Conservation (phyloP, 2,888 invertebrate species). For the Empis livida region DNA sequence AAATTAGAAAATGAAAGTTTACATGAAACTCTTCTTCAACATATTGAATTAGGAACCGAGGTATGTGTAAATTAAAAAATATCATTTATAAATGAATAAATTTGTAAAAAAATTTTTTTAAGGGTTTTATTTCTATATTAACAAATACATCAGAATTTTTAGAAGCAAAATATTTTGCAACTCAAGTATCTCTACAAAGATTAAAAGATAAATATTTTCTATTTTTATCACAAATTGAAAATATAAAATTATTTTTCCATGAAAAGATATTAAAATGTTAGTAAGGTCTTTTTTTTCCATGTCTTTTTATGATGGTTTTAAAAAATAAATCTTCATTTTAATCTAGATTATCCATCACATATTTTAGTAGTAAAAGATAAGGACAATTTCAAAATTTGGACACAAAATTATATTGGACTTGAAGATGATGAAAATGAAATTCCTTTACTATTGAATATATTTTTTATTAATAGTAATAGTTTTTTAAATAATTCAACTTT, state of each 20-base stretch:
- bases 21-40: conserved; percentile 19
- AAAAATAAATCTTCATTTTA: neutral
- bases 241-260: conserved; percentile 21
- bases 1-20: conserved; percentile 14
- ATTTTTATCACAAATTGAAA: conserved; percentile 26
- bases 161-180: conserved; percentile 29
- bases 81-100: neutral
- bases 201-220: conserved; percentile 31
- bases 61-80: conserved; percentile 11
- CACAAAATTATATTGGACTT: conserved; percentile 31
- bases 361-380: conserved; percentile 15
- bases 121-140: conserved; percentile 31
- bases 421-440: conserved; percentile 23
- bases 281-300: conserved; percentile 11
- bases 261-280: conserved; percentile 27
- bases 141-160: conserved; percentile 22
- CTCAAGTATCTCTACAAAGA: conserved; percentile 25
- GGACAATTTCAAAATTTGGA: conserved; percentile 31
- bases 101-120: neutral
- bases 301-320: too few relatives aligned
- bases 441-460: conserved; percentile 27
- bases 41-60: conserved; percentile 24
- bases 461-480: conserved; percentile 23
- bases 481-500: conserved; percentile 18
- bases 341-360: neutral